These are phyloP conservation scores for Bos indicus DNA, from an alignment of 2,113 vertebrate genomes.

Conservation along the genomic window DNA sequence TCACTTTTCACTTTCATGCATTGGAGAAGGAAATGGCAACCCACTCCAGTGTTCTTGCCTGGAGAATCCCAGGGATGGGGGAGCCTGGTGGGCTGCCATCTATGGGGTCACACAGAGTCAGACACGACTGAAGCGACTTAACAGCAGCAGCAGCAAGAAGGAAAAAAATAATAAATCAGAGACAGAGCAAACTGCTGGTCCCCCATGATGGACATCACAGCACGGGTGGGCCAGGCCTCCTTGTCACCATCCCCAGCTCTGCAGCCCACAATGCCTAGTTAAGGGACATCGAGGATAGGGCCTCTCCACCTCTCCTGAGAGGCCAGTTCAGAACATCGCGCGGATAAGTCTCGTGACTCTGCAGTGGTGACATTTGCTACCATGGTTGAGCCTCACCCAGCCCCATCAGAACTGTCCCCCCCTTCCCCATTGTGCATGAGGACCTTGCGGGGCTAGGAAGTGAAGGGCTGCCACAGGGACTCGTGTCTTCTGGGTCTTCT, in stretches of 20 bases:
- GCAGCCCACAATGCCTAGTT: background rate
- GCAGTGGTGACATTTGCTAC: background rate
- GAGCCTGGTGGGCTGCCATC: no score
- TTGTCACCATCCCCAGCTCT: background rate
- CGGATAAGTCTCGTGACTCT: no score
- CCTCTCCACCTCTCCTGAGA: fast-evolving
- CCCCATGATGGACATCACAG: fast-evolving
- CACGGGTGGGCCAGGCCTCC: background rate
- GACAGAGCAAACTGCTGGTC: background rate
- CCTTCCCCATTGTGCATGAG: background rate
- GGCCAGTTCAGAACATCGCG: background rate
- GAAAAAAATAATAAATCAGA: background rate
- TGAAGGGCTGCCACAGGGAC: background rate
- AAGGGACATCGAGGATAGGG: background rate
- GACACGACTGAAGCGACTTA: no score
- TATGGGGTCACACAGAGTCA: no score
- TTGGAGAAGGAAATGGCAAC: no score
- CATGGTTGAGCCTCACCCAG: fast-evolving
- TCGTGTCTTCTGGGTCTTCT: background rate
- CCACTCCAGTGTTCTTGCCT: no score
- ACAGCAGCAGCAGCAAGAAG: no score
- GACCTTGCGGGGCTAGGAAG: fast-evolving
- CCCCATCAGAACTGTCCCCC: no score
- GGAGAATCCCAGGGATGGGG: no score
- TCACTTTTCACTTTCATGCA: no score